Conservation (phyloP, 1,140 invertebrate species). For the Drosophila neocordata region DNA sequence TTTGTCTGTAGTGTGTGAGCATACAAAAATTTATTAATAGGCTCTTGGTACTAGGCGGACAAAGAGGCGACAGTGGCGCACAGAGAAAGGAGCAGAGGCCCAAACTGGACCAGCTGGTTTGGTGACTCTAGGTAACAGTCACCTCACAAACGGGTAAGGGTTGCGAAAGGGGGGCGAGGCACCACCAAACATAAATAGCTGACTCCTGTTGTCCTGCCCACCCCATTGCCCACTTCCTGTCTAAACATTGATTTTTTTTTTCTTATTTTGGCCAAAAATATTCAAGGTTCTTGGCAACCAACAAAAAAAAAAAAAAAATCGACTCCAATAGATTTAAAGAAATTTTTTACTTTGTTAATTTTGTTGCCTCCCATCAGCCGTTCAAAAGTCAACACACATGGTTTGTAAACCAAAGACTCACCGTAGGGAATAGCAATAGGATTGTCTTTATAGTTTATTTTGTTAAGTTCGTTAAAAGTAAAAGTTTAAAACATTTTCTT, state of each 20-base stretch:
- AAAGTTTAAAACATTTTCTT: neutral
- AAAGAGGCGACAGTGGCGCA: neutral
- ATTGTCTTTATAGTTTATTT: neutral
- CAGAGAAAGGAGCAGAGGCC: slow-evolving; percentile 19
- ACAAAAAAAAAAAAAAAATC: neutral
- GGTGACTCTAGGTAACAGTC: slow-evolving; percentile 24
- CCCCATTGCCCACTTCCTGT: neutral
- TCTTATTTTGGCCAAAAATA: slow-evolving; percentile 58
- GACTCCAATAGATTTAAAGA: neutral
- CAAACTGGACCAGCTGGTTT: slow-evolving; percentile 53
- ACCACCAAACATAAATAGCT: neutral
- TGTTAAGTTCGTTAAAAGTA: neutral
- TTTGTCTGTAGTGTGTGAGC: slow-evolving; percentile 8
- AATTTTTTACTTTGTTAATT: neutral
- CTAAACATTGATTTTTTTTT: slow-evolving; percentile 72
- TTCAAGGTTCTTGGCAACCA: slow-evolving; percentile 64
- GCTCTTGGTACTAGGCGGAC: slow-evolving; percentile 6
- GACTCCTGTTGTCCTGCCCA: neutral
- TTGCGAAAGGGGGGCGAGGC: neutral
- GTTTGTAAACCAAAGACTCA: neutral
- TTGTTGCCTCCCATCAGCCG: neutral
- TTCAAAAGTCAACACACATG: neutral
- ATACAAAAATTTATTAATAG: slow-evolving; percentile 53
- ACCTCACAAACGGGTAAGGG: slow-evolving; percentile 1
- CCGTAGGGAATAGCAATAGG: neutral